Evolutionary conservation across 2,797 vertebrate species (phyloP).

Genomic region (Acestrorhynchus altus): DNA sequence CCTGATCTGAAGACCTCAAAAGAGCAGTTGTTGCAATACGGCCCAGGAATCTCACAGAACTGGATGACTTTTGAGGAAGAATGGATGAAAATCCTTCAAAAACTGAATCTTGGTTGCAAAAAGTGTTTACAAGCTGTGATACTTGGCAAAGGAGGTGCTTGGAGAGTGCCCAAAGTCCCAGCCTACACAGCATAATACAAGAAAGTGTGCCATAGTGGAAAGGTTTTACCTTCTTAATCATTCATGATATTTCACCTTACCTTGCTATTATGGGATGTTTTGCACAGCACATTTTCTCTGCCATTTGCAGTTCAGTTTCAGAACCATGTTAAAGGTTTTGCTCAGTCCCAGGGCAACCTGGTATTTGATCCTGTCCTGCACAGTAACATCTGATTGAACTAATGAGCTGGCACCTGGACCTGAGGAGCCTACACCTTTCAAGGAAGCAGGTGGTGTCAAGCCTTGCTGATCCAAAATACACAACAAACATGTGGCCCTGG

Average conservation of each 20-base stretch:
- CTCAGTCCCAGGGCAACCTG: constrained; percentile 14
- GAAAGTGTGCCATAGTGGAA: not conserved
- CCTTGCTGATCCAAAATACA: constrained; percentile 22
- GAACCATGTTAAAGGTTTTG: not conserved
- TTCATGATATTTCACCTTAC: not conserved
- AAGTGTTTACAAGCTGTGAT: too few relatives aligned
- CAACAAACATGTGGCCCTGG: constrained; percentile 13
- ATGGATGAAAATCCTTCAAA: too few relatives aligned
- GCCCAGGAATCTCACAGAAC: too few relatives aligned
- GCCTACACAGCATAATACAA: not conserved
- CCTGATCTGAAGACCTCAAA: too few relatives aligned
- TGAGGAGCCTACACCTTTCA: constrained; percentile 30
- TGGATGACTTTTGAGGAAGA: too few relatives aligned
- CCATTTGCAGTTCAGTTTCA: not conserved
- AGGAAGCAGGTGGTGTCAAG: constrained; percentile 36
- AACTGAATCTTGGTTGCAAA: too few relatives aligned
- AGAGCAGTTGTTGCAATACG: too few relatives aligned
- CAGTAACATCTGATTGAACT: constrained; percentile 45
- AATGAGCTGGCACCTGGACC: constrained; percentile 30
- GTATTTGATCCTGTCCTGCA: constrained; percentile 39
- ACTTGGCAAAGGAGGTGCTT: too few relatives aligned
- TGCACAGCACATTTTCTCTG: not conserved
- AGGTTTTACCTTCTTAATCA: not conserved
- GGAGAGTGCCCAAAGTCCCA: not conserved
- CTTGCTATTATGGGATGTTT: not conserved